These are phyloP conservation scores for Nymphalis polychloros DNA, from an alignment of 2,888 invertebrate species.

Conservation along the genomic window DNA sequence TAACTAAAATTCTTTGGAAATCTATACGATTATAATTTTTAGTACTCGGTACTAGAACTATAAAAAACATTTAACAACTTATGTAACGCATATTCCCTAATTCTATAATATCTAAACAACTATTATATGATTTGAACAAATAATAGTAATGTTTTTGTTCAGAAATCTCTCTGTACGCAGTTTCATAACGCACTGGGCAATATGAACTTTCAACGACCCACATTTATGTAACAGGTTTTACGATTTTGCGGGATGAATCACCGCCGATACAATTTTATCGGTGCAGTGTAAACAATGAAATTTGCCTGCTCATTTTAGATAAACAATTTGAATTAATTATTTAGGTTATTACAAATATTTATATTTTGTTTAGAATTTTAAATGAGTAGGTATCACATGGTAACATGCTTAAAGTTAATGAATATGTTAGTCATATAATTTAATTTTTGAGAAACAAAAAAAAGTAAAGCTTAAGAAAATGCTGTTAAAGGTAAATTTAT, in stretches of 20 bases:
- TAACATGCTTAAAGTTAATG: too few species aligned
- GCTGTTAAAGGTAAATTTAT: too few species aligned
- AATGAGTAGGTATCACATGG: too few species aligned
- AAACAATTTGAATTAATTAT: background rate
- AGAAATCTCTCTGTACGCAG: slow-evolving; percentile 12
- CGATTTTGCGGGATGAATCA: slow-evolving; percentile 58
- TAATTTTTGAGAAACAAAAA: background rate
- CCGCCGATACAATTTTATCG: slow-evolving; percentile 47
- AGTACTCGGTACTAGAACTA: too few species aligned
- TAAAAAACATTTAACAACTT: too few species aligned
- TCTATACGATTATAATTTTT: too few species aligned
- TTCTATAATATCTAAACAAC: too few species aligned
- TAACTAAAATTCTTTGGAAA: too few species aligned
- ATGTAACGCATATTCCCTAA: too few species aligned
- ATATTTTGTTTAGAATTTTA: background rate
- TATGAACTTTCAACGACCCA: slow-evolving; percentile 60
- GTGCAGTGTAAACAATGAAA: slow-evolving; percentile 28
- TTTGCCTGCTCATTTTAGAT: slow-evolving; percentile 18
- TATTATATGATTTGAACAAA: background rate
- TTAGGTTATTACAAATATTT: background rate
- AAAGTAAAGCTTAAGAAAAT: background rate
- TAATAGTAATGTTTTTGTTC: slow-evolving; percentile 5
- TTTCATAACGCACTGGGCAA: slow-evolving; percentile 31
- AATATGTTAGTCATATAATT: too few species aligned
- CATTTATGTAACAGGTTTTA: slow-evolving; percentile 58